Evolutionary conservation across 1,140 invertebrate genomes (phyloP), one percentile per base, ranked within the genome.

Genomic region (Tenebrio molitor): DNA sequence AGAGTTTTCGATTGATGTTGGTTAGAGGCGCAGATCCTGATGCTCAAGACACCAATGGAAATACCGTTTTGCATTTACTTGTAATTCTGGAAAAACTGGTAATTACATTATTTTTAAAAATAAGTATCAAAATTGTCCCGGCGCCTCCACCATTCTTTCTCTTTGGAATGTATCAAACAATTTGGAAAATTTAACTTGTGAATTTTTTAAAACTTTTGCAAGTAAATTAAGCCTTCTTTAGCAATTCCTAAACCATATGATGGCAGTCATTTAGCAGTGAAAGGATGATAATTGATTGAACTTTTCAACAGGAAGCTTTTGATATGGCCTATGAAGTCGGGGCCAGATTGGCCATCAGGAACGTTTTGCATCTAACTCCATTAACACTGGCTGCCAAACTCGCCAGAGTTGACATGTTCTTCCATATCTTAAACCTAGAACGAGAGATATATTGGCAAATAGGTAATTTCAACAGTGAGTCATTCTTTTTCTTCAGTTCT

Each of bases 371-470:
- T 78, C 84, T 99, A 62, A 99, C 97, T 7, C 95, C 98, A 0
- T 81, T 99, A 17, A 99, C 96, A 0, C 83, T 99, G 71, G 92
- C 97, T 0, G 97, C 97, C 0, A 97, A 97, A 83, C 84, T 99
- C 71, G 96, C 95, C 0, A 88, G 94, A 33, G 93, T 95, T 25
- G 95, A 98, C 82, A 93, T 98, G 86, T 98, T 97, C 83, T 96
- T 97, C 79, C 96, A 98, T 78, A 97, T 98, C 76, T 85, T 98
- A 75, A 97, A 97, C 83, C 93, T 97, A 50, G 93, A 97, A 79
- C 84, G 97, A 53, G 95, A 98, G 85, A 96, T 98, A 64, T 97
- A 97, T 81, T 98, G 97, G 97, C 95, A 97, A 84, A 93, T 98
- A 76, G 91, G 91, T 86, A 80, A 82, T 79, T 78, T 84, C 6